These are phyloP conservation scores for Pectinophora gossypiella DNA, from an alignment of 1,140 invertebrate species.

Conservation along the genomic window DNA sequence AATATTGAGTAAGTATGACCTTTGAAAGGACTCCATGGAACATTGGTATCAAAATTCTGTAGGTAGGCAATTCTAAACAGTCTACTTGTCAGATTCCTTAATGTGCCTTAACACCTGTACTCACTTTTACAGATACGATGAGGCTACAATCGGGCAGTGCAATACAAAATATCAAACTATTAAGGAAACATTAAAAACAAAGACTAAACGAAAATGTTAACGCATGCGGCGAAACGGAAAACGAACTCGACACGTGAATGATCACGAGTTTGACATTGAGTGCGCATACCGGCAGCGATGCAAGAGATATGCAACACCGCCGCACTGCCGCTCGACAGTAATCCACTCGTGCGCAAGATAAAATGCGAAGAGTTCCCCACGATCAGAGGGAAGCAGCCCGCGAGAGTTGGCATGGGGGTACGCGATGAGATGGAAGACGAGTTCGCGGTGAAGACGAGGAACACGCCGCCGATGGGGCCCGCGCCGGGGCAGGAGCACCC, in stretches of 20 bases:
- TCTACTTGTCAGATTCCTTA: not conserved
- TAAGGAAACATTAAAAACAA: not conserved
- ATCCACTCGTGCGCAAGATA: slow-evolving; percentile 71
- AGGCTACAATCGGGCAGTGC: slow-evolving; percentile 11
- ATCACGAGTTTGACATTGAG: slow-evolving; percentile 35
- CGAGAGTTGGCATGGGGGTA: slow-evolving; percentile 66
- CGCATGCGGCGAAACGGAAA: slow-evolving; percentile 47
- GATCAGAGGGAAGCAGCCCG: slow-evolving; percentile 58
- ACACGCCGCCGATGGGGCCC: slow-evolving; percentile 60
- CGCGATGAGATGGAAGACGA: slow-evolving; percentile 74
- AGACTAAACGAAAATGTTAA: slow-evolving; percentile 45
- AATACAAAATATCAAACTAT: not conserved
- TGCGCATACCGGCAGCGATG: slow-evolving; percentile 62
- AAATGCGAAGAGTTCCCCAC: slow-evolving; percentile 74
- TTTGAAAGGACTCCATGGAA: no score
- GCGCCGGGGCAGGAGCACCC: slow-evolving; percentile 50
- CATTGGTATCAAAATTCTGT: no score
- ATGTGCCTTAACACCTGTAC: not conserved
- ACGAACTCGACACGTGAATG: slow-evolving; percentile 46
- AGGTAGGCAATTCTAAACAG: no score
- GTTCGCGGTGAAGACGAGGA: slow-evolving; percentile 69
- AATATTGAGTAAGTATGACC: not conserved
- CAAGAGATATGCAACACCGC: slow-evolving; percentile 75
- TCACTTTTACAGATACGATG: slow-evolving; percentile 38
- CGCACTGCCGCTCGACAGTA: slow-evolving; percentile 69